A percentile compares a stretch with the other conserved stretches of the same genome.
These are phyloP conservation scores for Plestiodon gilberti DNA, from an alignment of 2,113 vertebrate species.

Conservation along the genomic window DNA sequence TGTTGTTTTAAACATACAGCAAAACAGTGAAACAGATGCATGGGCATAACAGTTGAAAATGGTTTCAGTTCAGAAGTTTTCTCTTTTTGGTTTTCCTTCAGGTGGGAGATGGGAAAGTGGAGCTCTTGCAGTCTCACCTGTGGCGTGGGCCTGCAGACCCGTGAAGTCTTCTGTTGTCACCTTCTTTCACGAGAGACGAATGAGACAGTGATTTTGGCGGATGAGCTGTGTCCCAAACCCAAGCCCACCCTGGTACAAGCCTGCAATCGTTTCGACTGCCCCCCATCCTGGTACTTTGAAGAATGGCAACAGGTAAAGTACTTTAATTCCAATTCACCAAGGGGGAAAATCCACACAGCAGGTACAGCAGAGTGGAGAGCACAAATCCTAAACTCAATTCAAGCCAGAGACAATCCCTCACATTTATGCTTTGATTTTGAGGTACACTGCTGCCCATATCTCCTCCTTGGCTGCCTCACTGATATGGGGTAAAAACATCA, in stretches of 20 bases:
- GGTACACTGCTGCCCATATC: background rate
- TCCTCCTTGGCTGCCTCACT: background rate
- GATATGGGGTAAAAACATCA: background rate
- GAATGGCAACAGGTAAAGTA: slow-evolving; percentile 88
- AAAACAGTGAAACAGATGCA: background rate
- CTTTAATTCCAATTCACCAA: background rate
- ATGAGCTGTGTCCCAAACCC: slow-evolving; percentile 83
- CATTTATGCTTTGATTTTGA: background rate
- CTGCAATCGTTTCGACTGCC: slow-evolving; percentile 95
- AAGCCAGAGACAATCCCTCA: background rate
- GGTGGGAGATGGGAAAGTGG: slow-evolving; percentile 93
- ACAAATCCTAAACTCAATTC: background rate
- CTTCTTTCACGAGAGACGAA: slow-evolving; percentile 82
- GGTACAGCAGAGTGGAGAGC: background rate
- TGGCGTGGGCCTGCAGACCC: slow-evolving; percentile 90
- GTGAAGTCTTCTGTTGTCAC: slow-evolving; percentile 86
- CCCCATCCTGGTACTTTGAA: slow-evolving; percentile 87
- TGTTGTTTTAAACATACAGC: background rate
- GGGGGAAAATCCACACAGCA: background rate
- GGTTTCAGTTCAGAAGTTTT: slow-evolving; percentile 37
- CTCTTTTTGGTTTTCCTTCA: slow-evolving; percentile 68
- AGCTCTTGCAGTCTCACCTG: slow-evolving; percentile 91
- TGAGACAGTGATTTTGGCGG: slow-evolving; percentile 78
- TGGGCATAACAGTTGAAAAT: background rate
- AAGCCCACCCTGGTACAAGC: slow-evolving; percentile 88